A percentile compares a stretch with the other conserved stretches of the same genome.
These are phyloP conservation scores for Macquaria ambigua DNA, from an alignment of 2,113 vertebrate species.

Conservation along the genomic window DNA sequence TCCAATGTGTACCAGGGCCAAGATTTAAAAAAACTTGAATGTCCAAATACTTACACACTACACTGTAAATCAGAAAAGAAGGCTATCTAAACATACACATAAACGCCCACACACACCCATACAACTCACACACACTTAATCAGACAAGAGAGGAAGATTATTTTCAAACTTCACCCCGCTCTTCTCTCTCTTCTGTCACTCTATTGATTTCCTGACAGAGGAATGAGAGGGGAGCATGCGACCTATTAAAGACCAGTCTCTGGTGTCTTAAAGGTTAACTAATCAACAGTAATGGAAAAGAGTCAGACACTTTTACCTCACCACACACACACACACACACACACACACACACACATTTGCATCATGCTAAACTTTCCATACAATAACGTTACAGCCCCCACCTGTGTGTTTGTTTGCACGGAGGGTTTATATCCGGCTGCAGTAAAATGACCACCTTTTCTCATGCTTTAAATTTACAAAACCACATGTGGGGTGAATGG, in stretches of 20 bases:
- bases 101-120: not conserved
- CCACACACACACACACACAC: not conserved
- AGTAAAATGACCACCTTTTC: constrained; percentile 9
- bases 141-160: constrained; percentile 33
- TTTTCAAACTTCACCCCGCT: constrained; percentile 53
- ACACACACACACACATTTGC: constrained; percentile 4
- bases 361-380: constrained; percentile 32
- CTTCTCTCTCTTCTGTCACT: constrained; percentile 52
- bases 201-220: constrained; percentile 74
- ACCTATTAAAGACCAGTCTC: constrained; percentile 67
- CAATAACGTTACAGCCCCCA: not conserved
- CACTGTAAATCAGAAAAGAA: not conserved
- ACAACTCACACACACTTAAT: constrained; percentile 27
- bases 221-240: constrained; percentile 49
- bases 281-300: constrained; percentile 71
- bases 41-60: not conserved
- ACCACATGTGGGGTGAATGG: constrained; percentile 2
- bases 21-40: not conserved
- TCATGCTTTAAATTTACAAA: constrained; percentile 30
- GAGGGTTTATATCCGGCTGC: not conserved
- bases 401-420: not conserved
- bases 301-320: constrained; percentile 54
- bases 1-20: not conserved
- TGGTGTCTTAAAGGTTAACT: constrained; percentile 75
- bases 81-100: not conserved